phyloP scores from a whole-genome alignment of 2,888 invertebrate genomes.

The Drosophila subsilvestris region DNA sequence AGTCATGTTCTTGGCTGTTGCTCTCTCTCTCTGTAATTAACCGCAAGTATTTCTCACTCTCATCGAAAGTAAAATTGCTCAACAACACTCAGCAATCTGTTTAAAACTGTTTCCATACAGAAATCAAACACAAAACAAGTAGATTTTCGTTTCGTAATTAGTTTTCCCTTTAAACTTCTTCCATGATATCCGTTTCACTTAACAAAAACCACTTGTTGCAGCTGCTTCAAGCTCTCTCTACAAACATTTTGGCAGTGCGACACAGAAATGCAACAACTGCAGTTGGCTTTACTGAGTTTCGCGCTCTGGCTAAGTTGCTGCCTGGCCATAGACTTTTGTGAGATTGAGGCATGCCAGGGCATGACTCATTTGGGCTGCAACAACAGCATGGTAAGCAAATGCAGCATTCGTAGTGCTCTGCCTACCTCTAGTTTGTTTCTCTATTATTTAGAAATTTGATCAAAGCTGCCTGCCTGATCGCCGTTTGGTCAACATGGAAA shows the following conservation, averaged over 20 bases:
- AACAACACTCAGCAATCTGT: too few species aligned
- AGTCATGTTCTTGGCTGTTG: too few species aligned
- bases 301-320: neutral
- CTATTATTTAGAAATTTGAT: constrained; percentile 49
- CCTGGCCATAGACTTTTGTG: constrained; percentile 55
- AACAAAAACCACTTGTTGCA: neutral
- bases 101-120: too few species aligned
- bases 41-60: too few species aligned
- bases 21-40: too few species aligned
- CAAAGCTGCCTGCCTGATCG: constrained; percentile 39
- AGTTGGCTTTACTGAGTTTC: neutral
- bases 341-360: constrained; percentile 48
- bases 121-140: too few species aligned
- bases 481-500: constrained; percentile 49
- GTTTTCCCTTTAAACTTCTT: too few species aligned
- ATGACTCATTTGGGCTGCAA: constrained; percentile 57
- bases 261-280: constrained; percentile 39
- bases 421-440: neutral
- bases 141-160: too few species aligned
- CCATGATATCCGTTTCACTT: neutral
- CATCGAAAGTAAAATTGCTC: too few species aligned
- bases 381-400: constrained; percentile 58
- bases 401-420: too few species aligned
- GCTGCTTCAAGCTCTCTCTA: too few species aligned
- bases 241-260: neutral